Conservation (phyloP, 2,797 vertebrate genomes). For the Sebastes baramenuke region DNA sequence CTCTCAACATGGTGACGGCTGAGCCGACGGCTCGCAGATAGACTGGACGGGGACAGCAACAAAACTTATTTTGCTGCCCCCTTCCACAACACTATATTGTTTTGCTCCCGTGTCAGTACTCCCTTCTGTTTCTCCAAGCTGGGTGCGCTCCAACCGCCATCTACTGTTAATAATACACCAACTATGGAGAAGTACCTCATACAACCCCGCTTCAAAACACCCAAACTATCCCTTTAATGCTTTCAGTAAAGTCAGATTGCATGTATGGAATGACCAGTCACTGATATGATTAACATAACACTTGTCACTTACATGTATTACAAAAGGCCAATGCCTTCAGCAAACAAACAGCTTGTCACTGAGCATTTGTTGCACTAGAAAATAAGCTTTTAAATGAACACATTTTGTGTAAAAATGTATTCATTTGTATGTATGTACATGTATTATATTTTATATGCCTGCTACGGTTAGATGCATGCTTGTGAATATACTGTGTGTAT, state of each 20-base stretch:
- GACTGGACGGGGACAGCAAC: too few species aligned
- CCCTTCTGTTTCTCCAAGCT: too few species aligned
- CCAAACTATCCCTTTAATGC: neutral
- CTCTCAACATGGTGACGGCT: too few species aligned
- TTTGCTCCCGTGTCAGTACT: too few species aligned
- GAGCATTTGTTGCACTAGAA: neutral
- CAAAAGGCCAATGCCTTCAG: neutral
- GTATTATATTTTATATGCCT: neutral
- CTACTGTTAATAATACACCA: too few species aligned
- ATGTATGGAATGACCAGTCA: neutral
- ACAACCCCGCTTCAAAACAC: too few species aligned
- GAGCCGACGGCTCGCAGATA: too few species aligned
- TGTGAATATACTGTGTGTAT: neutral
- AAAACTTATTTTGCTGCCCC: too few species aligned
- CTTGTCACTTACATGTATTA: neutral
- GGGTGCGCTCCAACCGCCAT: too few species aligned
- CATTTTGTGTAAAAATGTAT: neutral
- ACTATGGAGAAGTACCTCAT: too few species aligned
- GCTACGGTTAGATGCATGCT: neutral
- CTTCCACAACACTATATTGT: too few species aligned
- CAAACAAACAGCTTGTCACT: neutral
- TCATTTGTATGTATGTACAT: too few species aligned
- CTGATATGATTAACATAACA: neutral
- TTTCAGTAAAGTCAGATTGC: neutral
- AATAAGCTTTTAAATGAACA: neutral